Percentiles rank a stretch among this genome's conserved stretches.
These are phyloP conservation scores for Sebastes oblongus DNA, from an alignment of 2,797 vertebrate genomes.

Conservation along the genomic window DNA sequence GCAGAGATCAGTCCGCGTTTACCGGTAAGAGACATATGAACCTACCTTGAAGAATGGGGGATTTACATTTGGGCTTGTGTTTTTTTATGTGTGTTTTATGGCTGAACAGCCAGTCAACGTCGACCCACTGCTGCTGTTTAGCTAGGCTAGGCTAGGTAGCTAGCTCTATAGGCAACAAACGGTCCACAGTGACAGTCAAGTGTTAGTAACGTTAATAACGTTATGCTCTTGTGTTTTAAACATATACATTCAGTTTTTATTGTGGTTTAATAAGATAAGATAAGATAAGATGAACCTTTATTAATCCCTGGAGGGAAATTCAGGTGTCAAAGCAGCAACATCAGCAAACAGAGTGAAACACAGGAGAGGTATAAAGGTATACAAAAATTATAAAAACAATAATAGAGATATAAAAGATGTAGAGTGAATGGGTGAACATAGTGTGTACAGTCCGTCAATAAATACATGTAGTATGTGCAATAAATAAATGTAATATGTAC, in stretches of 20 bases:
- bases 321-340: too few relatives aligned
- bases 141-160: constrained; percentile 42
- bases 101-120: constrained; percentile 19
- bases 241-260: accelerated
- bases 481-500: too few relatives aligned
- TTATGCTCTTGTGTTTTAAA: neutral
- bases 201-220: neutral
- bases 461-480: too few relatives aligned
- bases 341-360: too few relatives aligned
- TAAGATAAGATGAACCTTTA: too few relatives aligned
- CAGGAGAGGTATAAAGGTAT: too few relatives aligned
- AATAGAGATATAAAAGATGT: too few relatives aligned
- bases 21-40: constrained; percentile 81
- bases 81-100: neutral
- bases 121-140: constrained; percentile 15
- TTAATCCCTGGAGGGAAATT: too few relatives aligned
- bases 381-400: too few relatives aligned
- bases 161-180: neutral
- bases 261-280: neutral
- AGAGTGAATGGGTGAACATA: too few relatives aligned
- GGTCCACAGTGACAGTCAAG: constrained; percentile 2
- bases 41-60: accelerated
- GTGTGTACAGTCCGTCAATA: too few relatives aligned
- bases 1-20: constrained; percentile 90
- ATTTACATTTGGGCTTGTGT: neutral